Conservation (phyloP, 2,113 vertebrate species). For the Phainopepla nitens region DNA sequence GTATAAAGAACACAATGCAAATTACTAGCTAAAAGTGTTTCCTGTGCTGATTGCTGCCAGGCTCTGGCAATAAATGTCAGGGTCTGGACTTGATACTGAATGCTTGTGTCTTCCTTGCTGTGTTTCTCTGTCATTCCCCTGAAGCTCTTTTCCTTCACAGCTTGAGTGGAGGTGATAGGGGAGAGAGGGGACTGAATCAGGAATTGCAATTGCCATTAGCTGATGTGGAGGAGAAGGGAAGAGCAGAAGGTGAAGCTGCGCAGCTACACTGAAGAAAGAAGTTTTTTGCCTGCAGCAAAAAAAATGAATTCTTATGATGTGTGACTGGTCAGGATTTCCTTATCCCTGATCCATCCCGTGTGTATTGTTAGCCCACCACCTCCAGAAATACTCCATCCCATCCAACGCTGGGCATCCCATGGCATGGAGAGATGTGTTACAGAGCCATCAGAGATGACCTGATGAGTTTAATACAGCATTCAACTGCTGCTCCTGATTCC, state of each 20-base stretch:
- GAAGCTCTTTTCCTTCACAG: neutral
- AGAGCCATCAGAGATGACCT: neutral
- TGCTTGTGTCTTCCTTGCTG: rapidly evolving
- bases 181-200: neutral
- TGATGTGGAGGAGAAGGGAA: neutral
- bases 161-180: neutral
- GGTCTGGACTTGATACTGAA: neutral
- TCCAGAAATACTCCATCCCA: neutral
- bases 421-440: neutral
- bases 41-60: neutral
- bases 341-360: neutral
- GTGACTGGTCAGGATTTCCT: neutral
- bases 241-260: neutral
- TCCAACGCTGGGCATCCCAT: neutral
- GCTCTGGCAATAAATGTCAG: neutral
- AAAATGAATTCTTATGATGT: neutral
- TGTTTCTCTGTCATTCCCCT: neutral
- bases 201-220: neutral
- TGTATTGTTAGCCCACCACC: neutral
- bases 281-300: neutral
- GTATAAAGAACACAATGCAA: neutral
- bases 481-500: neutral
- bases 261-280: neutral
- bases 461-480: neutral
- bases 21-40: neutral